A percentile compares a stretch with the other conserved stretches of the same genome.
phyloP scores from a whole-genome alignment of 2,888 invertebrate genomes.

The Scaptomyza caliginosa region DNA sequence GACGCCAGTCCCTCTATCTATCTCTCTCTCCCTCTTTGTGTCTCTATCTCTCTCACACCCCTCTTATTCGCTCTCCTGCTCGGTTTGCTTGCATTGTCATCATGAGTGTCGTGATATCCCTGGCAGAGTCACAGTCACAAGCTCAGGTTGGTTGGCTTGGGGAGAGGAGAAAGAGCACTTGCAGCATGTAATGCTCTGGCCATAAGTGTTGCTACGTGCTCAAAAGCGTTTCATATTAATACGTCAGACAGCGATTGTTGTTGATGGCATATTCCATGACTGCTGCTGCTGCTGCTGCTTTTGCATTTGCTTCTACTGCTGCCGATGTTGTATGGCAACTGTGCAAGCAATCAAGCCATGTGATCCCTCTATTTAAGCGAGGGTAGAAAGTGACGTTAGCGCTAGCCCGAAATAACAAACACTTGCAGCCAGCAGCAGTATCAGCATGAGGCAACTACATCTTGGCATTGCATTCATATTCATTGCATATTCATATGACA shows the following conservation, averaged over 20 bases:
- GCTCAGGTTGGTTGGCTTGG: conserved; percentile 8
- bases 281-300: conserved; percentile 20
- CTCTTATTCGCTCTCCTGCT: conserved; percentile 8
- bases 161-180: conserved; percentile 45
- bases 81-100: conserved; percentile 54
- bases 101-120: conserved; percentile 72
- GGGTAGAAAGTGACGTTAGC: conserved; percentile 78
- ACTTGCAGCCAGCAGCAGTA: conserved; percentile 15
- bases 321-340: conserved; percentile 66
- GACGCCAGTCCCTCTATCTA: conserved; percentile 33
- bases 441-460: conserved; percentile 55
- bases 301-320: neutral
- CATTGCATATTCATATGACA: conserved; percentile 79
- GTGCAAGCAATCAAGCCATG: conserved; percentile 78
- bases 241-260: conserved; percentile 72
- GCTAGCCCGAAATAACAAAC: conserved; percentile 62
- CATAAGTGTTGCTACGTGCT: conserved; percentile 82
- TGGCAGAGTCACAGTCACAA: conserved; percentile 44
- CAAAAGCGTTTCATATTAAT: conserved; percentile 81
- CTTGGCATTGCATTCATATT: conserved; percentile 74
- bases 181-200: conserved; percentile 73
- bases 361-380: conserved; percentile 77
- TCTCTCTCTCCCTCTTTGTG: neutral
- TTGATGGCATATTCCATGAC: conserved; percentile 60
- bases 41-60: neutral